These are phyloP conservation scores for Hylyphantes graminicola DNA, from an alignment of 1,140 invertebrate species.

Conservation along the genomic window DNA sequence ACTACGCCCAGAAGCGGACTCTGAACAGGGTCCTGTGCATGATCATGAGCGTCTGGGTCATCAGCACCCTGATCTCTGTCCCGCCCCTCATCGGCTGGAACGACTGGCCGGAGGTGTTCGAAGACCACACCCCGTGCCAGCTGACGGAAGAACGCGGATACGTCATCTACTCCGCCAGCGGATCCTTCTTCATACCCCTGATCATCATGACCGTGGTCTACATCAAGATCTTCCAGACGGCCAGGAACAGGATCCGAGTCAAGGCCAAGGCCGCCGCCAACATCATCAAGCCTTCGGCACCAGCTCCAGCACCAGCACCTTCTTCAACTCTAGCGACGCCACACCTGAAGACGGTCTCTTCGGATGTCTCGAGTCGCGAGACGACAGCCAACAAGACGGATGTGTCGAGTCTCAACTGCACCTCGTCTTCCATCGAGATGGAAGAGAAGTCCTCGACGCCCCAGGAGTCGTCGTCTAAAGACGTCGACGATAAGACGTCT, in stretches of 20 bases:
- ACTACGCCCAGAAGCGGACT: slow-evolving; percentile 95
- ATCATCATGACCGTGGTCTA: slow-evolving; percentile 96
- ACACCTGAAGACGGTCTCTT: slow-evolving; percentile 23
- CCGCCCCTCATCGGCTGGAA: slow-evolving; percentile 97
- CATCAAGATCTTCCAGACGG: slow-evolving; percentile 92
- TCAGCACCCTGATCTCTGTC: slow-evolving; percentile 92
- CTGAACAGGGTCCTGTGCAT: slow-evolving; percentile 89
- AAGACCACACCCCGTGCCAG: slow-evolving; percentile 74
- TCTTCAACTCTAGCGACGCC: neutral
- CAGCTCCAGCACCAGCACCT: neutral
- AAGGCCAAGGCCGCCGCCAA: slow-evolving; percentile 52
- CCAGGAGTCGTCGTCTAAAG: slow-evolving; percentile 28
- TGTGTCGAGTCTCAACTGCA: slow-evolving; percentile 20
- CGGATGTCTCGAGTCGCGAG: slow-evolving; percentile 12
- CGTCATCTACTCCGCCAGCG: slow-evolving; percentile 93
- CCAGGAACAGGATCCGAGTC: slow-evolving; percentile 74
- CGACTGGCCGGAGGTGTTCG: slow-evolving; percentile 90
- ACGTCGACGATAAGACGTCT: neutral
- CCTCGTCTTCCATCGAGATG: slow-evolving; percentile 53
- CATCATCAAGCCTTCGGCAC: slow-evolving; percentile 21
- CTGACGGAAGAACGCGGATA: slow-evolving; percentile 79
- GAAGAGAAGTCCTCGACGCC: slow-evolving; percentile 52
- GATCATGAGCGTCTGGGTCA: slow-evolving; percentile 91
- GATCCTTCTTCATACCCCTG: slow-evolving; percentile 96
- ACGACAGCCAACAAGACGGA: neutral